phyloP scores from a whole-genome alignment of 64 coral and sea anemone genomes.

The Actinia tenebrosa region DNA sequence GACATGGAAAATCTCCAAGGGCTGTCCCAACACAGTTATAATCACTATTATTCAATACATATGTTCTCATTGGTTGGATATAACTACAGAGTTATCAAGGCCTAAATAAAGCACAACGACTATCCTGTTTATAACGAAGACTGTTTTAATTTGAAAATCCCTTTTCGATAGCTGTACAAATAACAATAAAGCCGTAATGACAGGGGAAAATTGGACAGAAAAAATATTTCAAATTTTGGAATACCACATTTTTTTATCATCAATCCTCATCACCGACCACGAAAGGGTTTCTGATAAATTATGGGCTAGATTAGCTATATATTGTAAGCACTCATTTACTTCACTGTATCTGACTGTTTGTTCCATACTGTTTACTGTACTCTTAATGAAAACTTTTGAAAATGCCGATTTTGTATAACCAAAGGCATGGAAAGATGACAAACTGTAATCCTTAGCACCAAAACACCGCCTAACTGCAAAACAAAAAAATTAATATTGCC shows the following conservation, averaged over 20 bases:
- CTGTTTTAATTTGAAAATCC: no score
- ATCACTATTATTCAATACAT: no score
- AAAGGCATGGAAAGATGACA: neutral
- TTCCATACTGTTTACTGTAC: neutral
- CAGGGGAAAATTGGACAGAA: no score
- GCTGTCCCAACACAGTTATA: no score
- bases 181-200: no score
- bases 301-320: neutral
- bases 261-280: neutral
- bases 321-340: neutral
- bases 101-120: no score
- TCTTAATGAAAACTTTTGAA: conserved; percentile 27
- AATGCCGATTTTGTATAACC: neutral
- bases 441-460: neutral
- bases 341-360: neutral
- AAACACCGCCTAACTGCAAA: neutral
- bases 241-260: neutral
- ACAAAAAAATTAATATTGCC: neutral
- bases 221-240: neutral
- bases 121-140: no score
- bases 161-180: no score
- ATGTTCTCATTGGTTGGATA: no score
- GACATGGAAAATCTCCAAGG: no score
- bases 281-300: neutral
- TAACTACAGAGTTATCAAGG: no score